These are phyloP conservation scores for Pangasius sanitwongsei DNA, from an alignment of 2,797 vertebrate species.

Conservation along the genomic window DNA sequence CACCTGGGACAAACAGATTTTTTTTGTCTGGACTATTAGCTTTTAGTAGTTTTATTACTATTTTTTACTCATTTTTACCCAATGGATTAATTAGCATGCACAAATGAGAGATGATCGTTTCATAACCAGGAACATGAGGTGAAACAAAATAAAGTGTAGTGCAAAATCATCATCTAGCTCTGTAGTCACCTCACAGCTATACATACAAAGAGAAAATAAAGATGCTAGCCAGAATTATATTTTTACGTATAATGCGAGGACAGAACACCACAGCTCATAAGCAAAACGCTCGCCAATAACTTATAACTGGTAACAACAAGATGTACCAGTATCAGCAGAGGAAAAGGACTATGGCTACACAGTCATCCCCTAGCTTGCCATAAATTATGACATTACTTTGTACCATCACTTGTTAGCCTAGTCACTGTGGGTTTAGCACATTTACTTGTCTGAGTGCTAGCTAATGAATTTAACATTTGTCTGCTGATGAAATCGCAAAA, in stretches of 20 bases:
- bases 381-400: background rate
- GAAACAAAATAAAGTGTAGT: background rate
- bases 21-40: constrained; percentile 7
- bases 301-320: background rate
- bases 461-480: background rate
- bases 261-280: too few species aligned
- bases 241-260: background rate
- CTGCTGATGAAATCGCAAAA: background rate
- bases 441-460: background rate
- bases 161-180: background rate
- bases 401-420: background rate
- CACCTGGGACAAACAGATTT: constrained; percentile 11
- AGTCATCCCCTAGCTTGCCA: background rate
- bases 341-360: background rate
- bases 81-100: background rate
- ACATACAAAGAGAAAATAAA: background rate
- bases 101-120: background rate
- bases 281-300: background rate
- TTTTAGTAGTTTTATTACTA: constrained; percentile 10
- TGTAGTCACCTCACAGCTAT: background rate
- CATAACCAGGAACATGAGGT: background rate
- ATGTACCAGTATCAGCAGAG: background rate
- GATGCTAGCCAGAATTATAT: background rate
- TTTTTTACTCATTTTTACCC: background rate
- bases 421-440: background rate